A percentile compares a stretch with the other conserved stretches of the same genome.
These are phyloP conservation scores for Rhyzopertha dominica DNA, from an alignment of 1,140 invertebrate genomes.

Conservation along the genomic window DNA sequence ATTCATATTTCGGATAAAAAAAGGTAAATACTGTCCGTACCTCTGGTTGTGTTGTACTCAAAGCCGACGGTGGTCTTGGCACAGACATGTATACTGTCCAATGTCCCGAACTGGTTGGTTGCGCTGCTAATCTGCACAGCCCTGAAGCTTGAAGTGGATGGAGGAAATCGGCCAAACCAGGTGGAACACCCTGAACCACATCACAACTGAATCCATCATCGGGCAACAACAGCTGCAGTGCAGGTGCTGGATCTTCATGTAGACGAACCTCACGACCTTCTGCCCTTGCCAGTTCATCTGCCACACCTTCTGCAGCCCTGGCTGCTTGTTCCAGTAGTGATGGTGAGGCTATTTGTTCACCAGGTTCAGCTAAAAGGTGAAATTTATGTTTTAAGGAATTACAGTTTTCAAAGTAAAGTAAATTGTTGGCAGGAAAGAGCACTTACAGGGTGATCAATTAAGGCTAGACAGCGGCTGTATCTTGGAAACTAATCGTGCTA, in stretches of 20 bases:
- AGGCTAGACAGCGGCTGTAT: too few species aligned
- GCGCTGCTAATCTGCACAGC: constrained; percentile 81
- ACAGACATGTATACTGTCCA: constrained; percentile 91
- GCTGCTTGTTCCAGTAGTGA: constrained; percentile 58
- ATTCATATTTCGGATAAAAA: too few species aligned
- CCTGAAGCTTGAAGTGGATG: constrained; percentile 80
- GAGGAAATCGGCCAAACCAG: constrained; percentile 88
- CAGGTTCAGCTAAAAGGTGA: constrained; percentile 42
- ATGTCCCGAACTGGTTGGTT: constrained; percentile 82
- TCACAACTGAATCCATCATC: constrained; percentile 98
- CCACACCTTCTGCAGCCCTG: constrained; percentile 84
- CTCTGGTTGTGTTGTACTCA: constrained; percentile 43
- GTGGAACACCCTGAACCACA: constrained; percentile 79
- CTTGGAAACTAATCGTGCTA: too few species aligned
- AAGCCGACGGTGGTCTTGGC: constrained; percentile 51
- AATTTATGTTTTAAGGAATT: too few species aligned
- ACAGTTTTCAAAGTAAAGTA: too few species aligned
- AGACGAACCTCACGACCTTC: constrained; percentile 73
- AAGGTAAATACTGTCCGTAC: too few species aligned
- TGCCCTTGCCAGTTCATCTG: constrained; percentile 83
- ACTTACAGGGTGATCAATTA: too few species aligned
- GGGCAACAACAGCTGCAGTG: constrained; percentile 86
- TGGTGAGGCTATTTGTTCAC: constrained; percentile 48
- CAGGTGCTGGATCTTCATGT: constrained; percentile 79
- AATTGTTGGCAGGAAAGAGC: too few species aligned